Conservation (phyloP, 2,797 vertebrate genomes). For the Clamator glandarius region DNA sequence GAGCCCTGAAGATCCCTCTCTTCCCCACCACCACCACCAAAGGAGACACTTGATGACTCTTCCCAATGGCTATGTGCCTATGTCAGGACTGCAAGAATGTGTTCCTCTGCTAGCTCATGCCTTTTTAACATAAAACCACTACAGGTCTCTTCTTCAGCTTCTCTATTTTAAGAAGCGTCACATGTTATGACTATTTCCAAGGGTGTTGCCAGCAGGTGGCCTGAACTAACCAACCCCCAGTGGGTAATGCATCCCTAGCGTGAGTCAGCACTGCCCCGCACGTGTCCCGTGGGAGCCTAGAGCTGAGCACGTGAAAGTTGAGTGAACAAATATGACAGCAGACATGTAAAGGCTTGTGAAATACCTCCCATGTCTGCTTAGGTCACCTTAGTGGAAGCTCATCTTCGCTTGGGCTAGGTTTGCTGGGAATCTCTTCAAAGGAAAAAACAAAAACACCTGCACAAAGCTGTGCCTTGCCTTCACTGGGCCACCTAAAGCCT, state of each 20-base stretch:
- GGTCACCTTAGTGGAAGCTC: background rate
- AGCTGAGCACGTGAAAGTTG: accelerated
- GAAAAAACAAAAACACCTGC: background rate
- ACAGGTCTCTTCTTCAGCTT: background rate
- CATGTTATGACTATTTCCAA: background rate
- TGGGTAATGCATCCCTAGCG: background rate
- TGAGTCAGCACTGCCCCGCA: background rate
- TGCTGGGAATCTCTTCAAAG: background rate
- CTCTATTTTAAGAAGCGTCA: background rate
- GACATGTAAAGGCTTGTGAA: background rate
- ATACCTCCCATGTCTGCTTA: background rate
- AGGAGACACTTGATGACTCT: background rate
- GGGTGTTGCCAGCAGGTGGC: background rate
- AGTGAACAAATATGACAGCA: background rate
- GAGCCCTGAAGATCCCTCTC: background rate
- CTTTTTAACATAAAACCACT: background rate
- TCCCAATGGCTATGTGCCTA: background rate
- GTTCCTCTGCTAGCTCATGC: background rate
- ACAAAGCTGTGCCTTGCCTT: background rate
- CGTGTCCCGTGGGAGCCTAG: accelerated
- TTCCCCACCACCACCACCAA: accelerated
- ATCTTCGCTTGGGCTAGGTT: background rate
- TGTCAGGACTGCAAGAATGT: accelerated
- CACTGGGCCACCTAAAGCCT: background rate
- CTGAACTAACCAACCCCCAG: accelerated